Percentiles rank a stretch among this genome's conserved stretches.
phyloP scores from a whole-genome alignment of 2,888 invertebrate genomes.

The Nephrotoma appendiculata region DNA sequence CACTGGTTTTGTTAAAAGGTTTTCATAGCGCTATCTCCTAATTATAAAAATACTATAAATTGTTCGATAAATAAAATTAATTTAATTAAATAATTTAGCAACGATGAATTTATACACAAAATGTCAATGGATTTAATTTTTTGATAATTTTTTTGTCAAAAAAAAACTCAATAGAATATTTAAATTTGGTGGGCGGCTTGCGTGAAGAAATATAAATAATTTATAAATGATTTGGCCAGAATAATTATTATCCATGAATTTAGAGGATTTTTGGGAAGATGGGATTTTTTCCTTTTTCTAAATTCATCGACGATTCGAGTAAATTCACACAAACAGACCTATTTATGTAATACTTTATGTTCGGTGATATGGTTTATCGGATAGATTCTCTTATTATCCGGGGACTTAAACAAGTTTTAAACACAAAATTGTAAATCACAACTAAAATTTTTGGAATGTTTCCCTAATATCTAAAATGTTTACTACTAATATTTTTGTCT shows the following conservation, averaged over 20 bases:
- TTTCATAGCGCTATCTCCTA: background rate
- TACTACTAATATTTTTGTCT: background rate
- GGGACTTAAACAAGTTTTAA: background rate
- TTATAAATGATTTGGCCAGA: background rate
- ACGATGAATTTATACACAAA: background rate
- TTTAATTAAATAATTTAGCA: background rate
- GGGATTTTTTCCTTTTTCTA: background rate
- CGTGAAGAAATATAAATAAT: background rate
- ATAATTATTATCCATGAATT: background rate
- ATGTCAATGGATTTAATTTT: background rate
- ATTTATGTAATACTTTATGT: background rate
- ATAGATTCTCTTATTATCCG: background rate
- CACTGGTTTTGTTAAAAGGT: background rate
- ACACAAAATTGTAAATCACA: background rate
- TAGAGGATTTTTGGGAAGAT: no score
- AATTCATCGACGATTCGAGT: background rate
- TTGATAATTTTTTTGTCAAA: background rate
- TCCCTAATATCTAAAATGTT: background rate
- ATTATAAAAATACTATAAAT: background rate
- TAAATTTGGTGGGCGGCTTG: background rate
- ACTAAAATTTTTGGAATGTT: background rate
- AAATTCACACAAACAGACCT: background rate
- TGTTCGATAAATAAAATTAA: background rate
- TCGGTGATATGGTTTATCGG: background rate
- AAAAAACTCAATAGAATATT: background rate